These are phyloP conservation scores for Balanococcus diminutus DNA, from an alignment of 2,888 invertebrate genomes.

Conservation along the genomic window DNA sequence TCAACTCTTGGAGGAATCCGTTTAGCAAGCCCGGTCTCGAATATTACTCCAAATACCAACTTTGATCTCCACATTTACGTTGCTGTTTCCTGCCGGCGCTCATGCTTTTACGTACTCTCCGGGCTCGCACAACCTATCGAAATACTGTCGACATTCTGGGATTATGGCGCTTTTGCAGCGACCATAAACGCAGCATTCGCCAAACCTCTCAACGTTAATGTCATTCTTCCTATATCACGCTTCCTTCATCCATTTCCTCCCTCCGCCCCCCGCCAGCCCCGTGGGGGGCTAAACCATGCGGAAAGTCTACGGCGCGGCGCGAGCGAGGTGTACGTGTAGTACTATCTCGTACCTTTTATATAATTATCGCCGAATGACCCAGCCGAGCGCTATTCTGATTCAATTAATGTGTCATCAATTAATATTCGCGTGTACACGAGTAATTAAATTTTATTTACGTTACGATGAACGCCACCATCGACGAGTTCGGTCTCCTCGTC, in stretches of 20 bases:
- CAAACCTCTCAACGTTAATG: conserved; percentile 16
- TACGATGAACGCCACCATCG: conserved; percentile 1
- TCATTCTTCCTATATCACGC: background rate
- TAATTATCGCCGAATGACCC: conserved; percentile 44
- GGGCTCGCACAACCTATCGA: background rate
- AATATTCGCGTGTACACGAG: conserved; percentile 36
- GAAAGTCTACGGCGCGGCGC: background rate
- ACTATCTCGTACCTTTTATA: conserved; percentile 12
- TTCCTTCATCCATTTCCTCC: background rate
- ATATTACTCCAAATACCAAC: conserved; percentile 36
- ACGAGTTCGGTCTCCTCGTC: background rate
- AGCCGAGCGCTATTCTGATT: conserved; percentile 32
- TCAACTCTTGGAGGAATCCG: conserved; percentile 28
- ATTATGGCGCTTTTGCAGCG: conserved; percentile 41
- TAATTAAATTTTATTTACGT: conserved; percentile 48
- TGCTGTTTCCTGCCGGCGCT: background rate
- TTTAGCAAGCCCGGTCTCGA: background rate
- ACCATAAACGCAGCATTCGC: conserved; percentile 36
- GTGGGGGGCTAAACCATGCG: background rate
- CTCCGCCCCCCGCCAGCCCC: background rate
- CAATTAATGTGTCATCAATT: conserved; percentile 48
- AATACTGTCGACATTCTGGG: conserved; percentile 36
- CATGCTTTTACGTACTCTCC: background rate
- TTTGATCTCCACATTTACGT: conserved; percentile 32
- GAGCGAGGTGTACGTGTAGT: background rate